Evolutionary conservation across 1,140 invertebrate species (phyloP), one percentile per base, ranked within the genome.

Genomic region (Aphaenogaster rudis): DNA sequence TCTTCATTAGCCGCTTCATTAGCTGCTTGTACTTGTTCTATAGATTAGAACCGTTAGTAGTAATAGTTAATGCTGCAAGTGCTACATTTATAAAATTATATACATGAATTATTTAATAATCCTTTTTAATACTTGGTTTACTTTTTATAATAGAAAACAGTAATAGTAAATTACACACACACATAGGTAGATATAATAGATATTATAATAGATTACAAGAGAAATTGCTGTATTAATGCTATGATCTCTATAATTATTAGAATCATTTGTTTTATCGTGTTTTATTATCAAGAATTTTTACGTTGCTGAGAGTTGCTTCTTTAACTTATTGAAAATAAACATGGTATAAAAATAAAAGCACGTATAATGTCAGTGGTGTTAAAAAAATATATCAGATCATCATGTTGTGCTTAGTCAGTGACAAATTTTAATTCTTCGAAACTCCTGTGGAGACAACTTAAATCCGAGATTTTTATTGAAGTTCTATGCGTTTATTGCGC

Each of bases 301-400:
- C 9, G 8, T 66, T 33, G 11, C 2, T 17, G 33, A 9, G 7
- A 64, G 17, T 17, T 42, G 8, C 36, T 67, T 67, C 15, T 67
- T 42, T 17, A 57, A 21, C 3, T 67, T 28, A 69, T 28, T 48
- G 45, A 45, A 28, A 48, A 69, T 69, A 48, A 69, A 69, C 8
- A 48, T 28, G 6, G 21, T 45, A 7, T 48, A 69, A 69, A 69
- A 69, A 69, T 48, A 48, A 48, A 13, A 48, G 13, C 39, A 13
- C 54, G 54, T 15, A 3, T 69, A 67, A 45, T 45, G 21, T 48
- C 13, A 69, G 21, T 28, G 15, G 15, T 17, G 15, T 17, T 33
- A 33, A 50, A 69, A 69, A 48, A 69, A 69, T 28, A 39, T 21
- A 67, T 42, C n/a, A 69, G n/a, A 48, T 69, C 2, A 69, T 45